Evolutionary conservation across 2,113 vertebrate genomes (phyloP).

Genomic region (Carlito syrichta): DNA sequence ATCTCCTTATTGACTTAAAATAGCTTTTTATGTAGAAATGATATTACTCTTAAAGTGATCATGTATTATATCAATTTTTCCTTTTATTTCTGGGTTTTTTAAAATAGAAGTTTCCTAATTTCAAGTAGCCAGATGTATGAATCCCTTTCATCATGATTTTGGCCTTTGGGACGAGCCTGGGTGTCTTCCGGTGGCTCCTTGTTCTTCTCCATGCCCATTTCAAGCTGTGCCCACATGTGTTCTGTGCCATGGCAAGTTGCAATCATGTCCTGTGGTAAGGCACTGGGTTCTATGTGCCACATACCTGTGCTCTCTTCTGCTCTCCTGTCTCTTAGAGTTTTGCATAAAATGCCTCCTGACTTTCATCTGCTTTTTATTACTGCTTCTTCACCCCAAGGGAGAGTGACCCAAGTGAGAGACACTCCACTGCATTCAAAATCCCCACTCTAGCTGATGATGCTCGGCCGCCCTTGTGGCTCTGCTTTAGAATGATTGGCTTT

Average conservation of each 20-base stretch:
- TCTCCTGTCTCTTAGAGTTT: neutral
- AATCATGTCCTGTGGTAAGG: neutral
- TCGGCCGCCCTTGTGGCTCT: neutral
- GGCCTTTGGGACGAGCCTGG: neutral
- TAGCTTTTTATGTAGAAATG: neutral
- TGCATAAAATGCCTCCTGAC: neutral
- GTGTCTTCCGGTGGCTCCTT: neutral
- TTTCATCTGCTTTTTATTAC: neutral
- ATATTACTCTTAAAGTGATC: neutral
- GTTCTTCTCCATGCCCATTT: neutral
- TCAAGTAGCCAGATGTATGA: neutral
- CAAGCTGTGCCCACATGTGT: no score
- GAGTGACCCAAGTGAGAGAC: neutral
- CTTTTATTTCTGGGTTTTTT: neutral
- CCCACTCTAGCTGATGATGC: neutral
- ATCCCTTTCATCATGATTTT: neutral
- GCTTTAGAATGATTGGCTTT: neutral
- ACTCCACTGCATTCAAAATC: neutral
- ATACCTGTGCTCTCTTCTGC: neutral
- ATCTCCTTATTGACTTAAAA: neutral
- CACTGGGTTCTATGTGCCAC: neutral
- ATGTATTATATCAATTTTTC: neutral
- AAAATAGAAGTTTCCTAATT: neutral
- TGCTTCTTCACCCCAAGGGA: neutral
- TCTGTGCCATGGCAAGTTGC: no score